A percentile compares a stretch with the other conserved stretches of the same genome.
Conservation (phyloP, 2,888 invertebrate species). For the Digitonthophagus gazella region DNA sequence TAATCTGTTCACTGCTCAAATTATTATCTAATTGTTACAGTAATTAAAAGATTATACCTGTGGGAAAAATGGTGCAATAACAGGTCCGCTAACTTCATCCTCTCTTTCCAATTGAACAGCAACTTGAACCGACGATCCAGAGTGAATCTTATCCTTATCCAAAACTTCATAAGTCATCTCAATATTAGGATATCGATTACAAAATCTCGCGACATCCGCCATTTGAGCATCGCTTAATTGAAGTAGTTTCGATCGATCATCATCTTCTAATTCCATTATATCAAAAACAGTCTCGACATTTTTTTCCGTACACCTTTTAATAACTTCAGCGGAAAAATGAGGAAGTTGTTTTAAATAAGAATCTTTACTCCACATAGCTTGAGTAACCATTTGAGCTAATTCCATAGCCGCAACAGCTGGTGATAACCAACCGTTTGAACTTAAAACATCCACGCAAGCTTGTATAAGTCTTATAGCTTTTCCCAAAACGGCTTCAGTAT, state of each 20-base stretch:
- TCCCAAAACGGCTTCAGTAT: slow-evolving; percentile 86
- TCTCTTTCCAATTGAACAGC: slow-evolving; percentile 92
- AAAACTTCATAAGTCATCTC: slow-evolving; percentile 90
- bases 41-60: slow-evolving; percentile 59
- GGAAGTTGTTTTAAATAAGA: slow-evolving; percentile 96
- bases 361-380: slow-evolving; percentile 99
- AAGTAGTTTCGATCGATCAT: slow-evolving; percentile 74
- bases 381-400: slow-evolving; percentile 98
- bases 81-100: slow-evolving; percentile 94
- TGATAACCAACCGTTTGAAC: slow-evolving; percentile 96
- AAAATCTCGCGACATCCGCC: slow-evolving; percentile 98
- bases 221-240: slow-evolving; percentile 84
- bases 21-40: no score
- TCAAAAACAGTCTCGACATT: slow-evolving; percentile 92
- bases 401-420: slow-evolving; percentile 99
- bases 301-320: slow-evolving; percentile 89
- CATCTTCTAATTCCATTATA: slow-evolving; percentile 93
- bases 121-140: slow-evolving; percentile 85
- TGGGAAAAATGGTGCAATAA: slow-evolving; percentile 98
- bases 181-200: slow-evolving; percentile 98
- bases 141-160: slow-evolving; percentile 73
- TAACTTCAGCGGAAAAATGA: slow-evolving; percentile 85
- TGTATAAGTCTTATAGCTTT: slow-evolving; percentile 85
- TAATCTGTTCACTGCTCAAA: no score
- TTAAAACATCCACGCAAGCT: slow-evolving; percentile 93